These are phyloP conservation scores for Anabas testudineus DNA, from an alignment of 2,797 vertebrate genomes.

Conservation along the genomic window DNA sequence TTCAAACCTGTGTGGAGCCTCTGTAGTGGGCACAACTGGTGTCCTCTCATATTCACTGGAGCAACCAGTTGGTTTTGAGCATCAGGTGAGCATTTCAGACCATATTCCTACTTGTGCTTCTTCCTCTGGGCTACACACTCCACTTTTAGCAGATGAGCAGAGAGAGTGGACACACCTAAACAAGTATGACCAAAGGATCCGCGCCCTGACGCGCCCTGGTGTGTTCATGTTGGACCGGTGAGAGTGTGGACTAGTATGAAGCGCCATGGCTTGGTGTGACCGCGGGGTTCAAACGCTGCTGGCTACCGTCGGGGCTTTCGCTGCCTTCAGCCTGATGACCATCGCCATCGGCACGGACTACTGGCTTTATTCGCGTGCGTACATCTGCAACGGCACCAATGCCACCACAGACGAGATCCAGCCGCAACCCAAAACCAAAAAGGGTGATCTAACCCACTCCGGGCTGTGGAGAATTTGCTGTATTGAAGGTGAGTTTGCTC, in stretches of 20 bases:
- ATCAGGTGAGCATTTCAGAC: slow-evolving; percentile 50
- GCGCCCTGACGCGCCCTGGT: slow-evolving; percentile 70
- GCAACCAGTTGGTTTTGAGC: slow-evolving; percentile 54
- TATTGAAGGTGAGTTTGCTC: slow-evolving; percentile 87
- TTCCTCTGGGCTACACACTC: neutral
- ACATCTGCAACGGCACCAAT: slow-evolving; percentile 96
- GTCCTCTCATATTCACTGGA: slow-evolving; percentile 38
- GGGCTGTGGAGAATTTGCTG: slow-evolving; percentile 97
- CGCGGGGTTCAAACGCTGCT: slow-evolving; percentile 96
- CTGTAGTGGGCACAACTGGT: slow-evolving; percentile 54
- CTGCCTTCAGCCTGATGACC: slow-evolving; percentile 98
- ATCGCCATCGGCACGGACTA: slow-evolving; percentile 98
- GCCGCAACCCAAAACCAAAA: slow-evolving; percentile 85
- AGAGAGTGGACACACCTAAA: slow-evolving; percentile 23
- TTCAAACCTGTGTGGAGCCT: slow-evolving; percentile 45
- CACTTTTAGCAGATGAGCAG: slow-evolving; percentile 37
- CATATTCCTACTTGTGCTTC: neutral
- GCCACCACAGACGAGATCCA: slow-evolving; percentile 87
- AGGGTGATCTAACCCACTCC: slow-evolving; percentile 93
- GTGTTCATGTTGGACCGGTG: slow-evolving; percentile 56
- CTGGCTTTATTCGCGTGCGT: slow-evolving; percentile 96
- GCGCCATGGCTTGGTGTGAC: slow-evolving; percentile 97
- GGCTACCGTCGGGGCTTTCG: slow-evolving; percentile 95
- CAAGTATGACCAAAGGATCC: slow-evolving; percentile 54
- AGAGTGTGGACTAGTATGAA: slow-evolving; percentile 84